phyloP scores from a whole-genome alignment of 1,140 invertebrate species.

The Lepidotrigona ventralis region DNA sequence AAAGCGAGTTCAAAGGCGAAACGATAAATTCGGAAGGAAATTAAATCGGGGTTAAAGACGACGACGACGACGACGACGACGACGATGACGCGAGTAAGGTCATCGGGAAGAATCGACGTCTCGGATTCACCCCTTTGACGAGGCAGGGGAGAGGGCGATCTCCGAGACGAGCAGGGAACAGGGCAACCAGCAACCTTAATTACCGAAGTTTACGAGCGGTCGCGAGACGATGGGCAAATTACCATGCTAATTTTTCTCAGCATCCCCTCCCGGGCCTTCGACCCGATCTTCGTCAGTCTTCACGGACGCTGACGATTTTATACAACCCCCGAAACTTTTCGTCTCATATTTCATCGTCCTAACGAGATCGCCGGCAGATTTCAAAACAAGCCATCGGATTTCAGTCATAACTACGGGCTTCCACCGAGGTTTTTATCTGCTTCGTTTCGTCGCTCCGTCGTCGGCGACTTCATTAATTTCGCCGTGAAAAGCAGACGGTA shows the following conservation, averaged over 20 bases:
- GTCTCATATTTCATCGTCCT: slow-evolving; percentile 34
- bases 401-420: slow-evolving; percentile 9
- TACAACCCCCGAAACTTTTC: slow-evolving; percentile 36
- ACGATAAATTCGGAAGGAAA: neutral
- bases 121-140: slow-evolving; percentile 21
- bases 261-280: neutral
- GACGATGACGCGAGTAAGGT: neutral
- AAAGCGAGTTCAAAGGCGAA: neutral
- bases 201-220: slow-evolving; percentile 73
- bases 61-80: neutral
- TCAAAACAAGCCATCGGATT: slow-evolving; percentile 29
- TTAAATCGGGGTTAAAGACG: slow-evolving; percentile 9
- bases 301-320: slow-evolving; percentile 58
- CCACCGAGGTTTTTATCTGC: neutral
- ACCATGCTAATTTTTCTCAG: slow-evolving; percentile 73
- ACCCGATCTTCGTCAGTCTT: slow-evolving; percentile 45
- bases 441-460: slow-evolving; percentile 2
- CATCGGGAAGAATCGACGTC: slow-evolving; percentile 28
- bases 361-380: slow-evolving; percentile 34
- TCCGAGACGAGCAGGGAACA: slow-evolving; percentile 34
- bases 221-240: slow-evolving; percentile 63
- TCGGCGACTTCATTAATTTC: slow-evolving; percentile 25
- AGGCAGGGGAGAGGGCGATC: neutral
- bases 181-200: slow-evolving; percentile 66
- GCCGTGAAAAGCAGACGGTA: neutral